A percentile compares a stretch with the other conserved stretches of the same genome.
phyloP scores from a whole-genome alignment of 2,797 vertebrate genomes.

The Halcyon chelicuti region DNA sequence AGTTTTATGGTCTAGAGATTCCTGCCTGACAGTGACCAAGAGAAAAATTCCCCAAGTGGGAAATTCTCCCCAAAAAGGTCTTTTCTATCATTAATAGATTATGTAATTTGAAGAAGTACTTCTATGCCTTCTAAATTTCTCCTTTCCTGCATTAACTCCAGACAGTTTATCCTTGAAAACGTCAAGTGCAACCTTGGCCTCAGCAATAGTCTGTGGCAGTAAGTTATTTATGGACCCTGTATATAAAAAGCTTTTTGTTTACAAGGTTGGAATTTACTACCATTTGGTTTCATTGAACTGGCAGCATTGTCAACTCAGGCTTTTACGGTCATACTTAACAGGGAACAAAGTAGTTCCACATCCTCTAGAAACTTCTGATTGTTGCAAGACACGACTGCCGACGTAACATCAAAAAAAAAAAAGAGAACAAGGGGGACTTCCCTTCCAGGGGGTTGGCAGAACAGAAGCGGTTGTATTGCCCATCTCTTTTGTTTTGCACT shows the following conservation, averaged over 20 bases:
- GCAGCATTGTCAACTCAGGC: neutral
- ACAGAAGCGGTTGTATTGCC: neutral
- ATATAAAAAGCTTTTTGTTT: neutral
- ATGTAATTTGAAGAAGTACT: neutral
- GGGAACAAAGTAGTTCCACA: slow-evolving; percentile 18
- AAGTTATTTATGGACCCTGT: neutral
- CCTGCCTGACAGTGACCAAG: neutral
- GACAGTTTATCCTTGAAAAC: neutral
- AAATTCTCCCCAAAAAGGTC: neutral
- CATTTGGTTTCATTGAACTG: neutral
- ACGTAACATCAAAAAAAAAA: neutral
- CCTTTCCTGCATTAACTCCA: neutral
- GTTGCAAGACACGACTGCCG: fast-evolving
- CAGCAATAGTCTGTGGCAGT: neutral
- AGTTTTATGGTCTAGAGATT: neutral
- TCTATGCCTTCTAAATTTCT: neutral
- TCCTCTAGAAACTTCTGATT: neutral
- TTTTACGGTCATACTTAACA: neutral
- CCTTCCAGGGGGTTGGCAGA: neutral
- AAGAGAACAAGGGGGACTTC: neutral
- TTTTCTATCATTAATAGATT: neutral
- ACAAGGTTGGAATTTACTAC: neutral
- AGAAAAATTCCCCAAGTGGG: neutral
- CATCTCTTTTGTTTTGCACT: neutral
- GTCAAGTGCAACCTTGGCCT: neutral